Evolutionary conservation across 2,113 vertebrate genomes (phyloP).

Genomic region (Murina feae): DNA sequence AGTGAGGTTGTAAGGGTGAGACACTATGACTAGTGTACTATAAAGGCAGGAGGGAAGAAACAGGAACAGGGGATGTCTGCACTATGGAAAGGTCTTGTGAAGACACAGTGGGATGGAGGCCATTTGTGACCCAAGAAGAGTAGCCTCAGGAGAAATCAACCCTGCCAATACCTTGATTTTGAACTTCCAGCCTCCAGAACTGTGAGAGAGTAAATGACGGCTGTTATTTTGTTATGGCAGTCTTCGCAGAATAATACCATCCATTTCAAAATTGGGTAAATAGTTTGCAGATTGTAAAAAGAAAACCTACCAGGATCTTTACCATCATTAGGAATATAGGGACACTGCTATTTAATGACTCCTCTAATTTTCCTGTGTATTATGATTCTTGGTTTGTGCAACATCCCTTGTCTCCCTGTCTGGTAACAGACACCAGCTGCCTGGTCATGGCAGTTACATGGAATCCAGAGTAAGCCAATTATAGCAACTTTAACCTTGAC

Average conservation of each 20-base stretch:
- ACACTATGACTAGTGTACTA: not conserved
- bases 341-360: not conserved
- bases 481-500: too few species aligned
- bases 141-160: not conserved
- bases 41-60: not conserved
- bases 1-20: not conserved
- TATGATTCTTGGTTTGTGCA: not conserved
- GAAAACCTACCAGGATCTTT: not conserved
- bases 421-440: not conserved
- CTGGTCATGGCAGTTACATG: not conserved
- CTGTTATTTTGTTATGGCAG: not conserved
- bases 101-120: not conserved
- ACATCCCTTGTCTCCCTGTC: not conserved
- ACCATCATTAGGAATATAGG: not conserved
- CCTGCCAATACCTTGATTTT: not conserved
- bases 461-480: not conserved
- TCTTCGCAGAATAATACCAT: not conserved
- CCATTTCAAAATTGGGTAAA: not conserved
- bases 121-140: not conserved
- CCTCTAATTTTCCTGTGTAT: not conserved
- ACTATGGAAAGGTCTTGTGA: not conserved
- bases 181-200: not conserved
- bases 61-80: not conserved
- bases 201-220: not conserved
- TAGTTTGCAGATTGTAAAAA: not conserved